phyloP scores from a whole-genome alignment of 2,888 invertebrate genomes.

The Beris chalybata region DNA sequence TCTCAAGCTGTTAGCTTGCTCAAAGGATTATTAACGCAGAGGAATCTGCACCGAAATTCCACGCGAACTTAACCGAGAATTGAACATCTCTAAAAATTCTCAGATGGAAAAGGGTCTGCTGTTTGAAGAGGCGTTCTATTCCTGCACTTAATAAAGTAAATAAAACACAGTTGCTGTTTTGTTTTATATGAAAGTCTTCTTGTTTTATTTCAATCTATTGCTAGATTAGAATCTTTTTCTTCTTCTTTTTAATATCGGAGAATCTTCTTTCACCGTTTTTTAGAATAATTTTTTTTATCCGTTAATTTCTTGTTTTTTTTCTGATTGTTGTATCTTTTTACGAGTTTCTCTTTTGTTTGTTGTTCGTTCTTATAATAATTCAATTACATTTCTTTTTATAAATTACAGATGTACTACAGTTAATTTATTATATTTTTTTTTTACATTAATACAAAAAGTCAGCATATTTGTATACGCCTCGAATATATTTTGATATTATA shows the following conservation, averaged over 20 bases:
- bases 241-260: slow-evolving; percentile 24
- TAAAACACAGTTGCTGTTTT: no score
- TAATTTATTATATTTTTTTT: slow-evolving; percentile 8
- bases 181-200: slow-evolving; percentile 25
- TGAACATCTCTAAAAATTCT: no score
- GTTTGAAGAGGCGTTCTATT: no score
- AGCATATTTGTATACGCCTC: slow-evolving; percentile 6
- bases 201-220: slow-evolving; percentile 11
- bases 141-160: no score
- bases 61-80: no score
- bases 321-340: slow-evolving; percentile 3
- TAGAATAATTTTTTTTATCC: slow-evolving; percentile 5
- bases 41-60: no score
- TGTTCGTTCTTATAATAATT: slow-evolving; percentile 23
- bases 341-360: background rate
- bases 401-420: slow-evolving; percentile 27
- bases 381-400: slow-evolving; percentile 25
- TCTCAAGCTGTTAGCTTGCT: no score
- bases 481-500: slow-evolving; percentile 7
- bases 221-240: background rate
- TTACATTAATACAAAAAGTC: slow-evolving; percentile 29
- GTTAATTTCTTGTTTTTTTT: slow-evolving; percentile 8
- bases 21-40: no score
- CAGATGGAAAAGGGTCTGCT: no score
- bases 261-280: slow-evolving; percentile 11